phyloP scores from a whole-genome alignment of 2,797 vertebrate genomes.

The Crenichthys baileyi region DNA sequence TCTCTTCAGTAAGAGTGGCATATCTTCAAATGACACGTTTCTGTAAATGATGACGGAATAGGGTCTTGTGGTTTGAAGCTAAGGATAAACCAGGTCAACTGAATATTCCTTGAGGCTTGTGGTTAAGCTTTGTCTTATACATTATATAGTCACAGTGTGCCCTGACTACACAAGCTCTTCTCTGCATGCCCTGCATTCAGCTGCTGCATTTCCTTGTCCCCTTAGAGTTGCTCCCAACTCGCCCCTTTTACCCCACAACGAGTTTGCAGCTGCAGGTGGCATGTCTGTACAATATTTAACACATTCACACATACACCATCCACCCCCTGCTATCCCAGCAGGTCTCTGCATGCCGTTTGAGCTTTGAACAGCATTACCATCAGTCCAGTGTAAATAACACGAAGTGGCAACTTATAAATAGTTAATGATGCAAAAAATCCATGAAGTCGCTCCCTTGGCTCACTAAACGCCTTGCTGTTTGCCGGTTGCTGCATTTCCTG shows the following conservation, averaged over 20 bases:
- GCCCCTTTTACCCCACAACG: constrained; percentile 61
- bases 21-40: constrained; percentile 58
- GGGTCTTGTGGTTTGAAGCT: constrained; percentile 61
- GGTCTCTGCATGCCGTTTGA: constrained; percentile 78
- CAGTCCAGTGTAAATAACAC: constrained; percentile 92
- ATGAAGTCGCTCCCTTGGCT: constrained; percentile 75
- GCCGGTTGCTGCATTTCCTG: constrained; percentile 64
- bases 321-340: constrained; percentile 58
- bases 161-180: constrained; percentile 32
- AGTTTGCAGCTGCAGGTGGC: constrained; percentile 85
- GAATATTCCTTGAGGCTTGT: constrained; percentile 71
- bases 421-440: constrained; percentile 89
- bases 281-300: constrained; percentile 86
- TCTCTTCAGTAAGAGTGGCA: background rate
- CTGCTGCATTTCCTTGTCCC: constrained; percentile 50
- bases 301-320: constrained; percentile 77
- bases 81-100: constrained; percentile 79
- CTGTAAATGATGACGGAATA: constrained; percentile 60
- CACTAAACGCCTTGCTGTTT: constrained; percentile 41
- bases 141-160: constrained; percentile 61
- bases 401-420: constrained; percentile 94
- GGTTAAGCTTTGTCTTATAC: constrained; percentile 64
- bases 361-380: constrained; percentile 85
- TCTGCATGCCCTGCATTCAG: constrained; percentile 54
- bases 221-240: constrained; percentile 47